Conservation (phyloP, 2,888 invertebrate genomes). For the Epiblema foenella region DNA sequence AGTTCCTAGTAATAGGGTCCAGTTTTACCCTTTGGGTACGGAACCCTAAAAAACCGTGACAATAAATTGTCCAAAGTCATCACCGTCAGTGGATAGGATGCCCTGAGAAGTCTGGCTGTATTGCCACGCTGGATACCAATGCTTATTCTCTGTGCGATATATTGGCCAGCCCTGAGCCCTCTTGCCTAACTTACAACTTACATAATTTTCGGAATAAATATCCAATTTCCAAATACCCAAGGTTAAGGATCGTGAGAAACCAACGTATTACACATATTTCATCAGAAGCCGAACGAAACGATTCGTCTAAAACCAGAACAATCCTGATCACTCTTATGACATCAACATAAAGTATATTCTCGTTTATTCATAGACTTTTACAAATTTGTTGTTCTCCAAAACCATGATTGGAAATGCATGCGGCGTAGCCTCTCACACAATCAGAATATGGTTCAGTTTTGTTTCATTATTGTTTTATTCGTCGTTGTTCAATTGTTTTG, state of each 20-base stretch:
- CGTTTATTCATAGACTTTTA: background rate
- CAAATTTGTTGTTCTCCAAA: conserved; percentile 7
- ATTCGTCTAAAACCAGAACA: conserved; percentile 3
- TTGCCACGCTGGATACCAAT: no score
- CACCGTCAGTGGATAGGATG: no score
- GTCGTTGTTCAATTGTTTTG: conserved; percentile 14
- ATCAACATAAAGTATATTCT: background rate
- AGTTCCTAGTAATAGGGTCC: no score
- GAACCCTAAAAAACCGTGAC: no score
- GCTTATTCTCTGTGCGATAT: no score
- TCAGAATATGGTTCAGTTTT: background rate
- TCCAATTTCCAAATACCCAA: conserved; percentile 15
- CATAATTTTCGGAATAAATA: background rate
- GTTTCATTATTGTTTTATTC: background rate
- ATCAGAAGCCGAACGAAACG: conserved; percentile 17
- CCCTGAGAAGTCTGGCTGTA: no score
- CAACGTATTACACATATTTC: conserved; percentile 5
- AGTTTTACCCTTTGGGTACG: no score
- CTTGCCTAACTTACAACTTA: background rate
- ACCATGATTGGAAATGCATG: background rate
- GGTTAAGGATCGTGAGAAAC: conserved; percentile 19
- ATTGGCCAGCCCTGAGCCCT: background rate
- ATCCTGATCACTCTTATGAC: background rate
- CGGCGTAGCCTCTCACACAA: background rate
- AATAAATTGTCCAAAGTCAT: no score